A percentile compares a stretch with the other conserved stretches of the same genome.
These are phyloP conservation scores for Hydractinia symbiolongicarpus DNA, from an alignment of 30 jellyfish, hydroid and myxozoan genomes.

Conservation along the genomic window DNA sequence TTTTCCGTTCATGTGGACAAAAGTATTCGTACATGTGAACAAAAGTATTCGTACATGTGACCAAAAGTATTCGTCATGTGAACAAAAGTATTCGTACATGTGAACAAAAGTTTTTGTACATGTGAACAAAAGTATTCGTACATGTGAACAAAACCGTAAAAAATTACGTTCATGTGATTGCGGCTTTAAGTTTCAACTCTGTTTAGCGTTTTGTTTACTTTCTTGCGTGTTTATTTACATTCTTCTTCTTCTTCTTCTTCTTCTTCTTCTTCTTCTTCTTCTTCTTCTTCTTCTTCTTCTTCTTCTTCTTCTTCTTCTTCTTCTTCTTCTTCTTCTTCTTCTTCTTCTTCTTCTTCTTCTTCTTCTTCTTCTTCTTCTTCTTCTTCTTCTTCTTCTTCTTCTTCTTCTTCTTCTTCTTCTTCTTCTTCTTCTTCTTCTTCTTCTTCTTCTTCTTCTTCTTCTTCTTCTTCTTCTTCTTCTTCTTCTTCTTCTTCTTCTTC, in stretches of 20 bases:
- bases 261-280: not conserved
- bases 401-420: constrained; percentile 6
- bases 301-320: constrained; percentile 7
- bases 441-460: constrained; percentile 8
- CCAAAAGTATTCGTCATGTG: too few relatives aligned
- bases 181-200: too few relatives aligned
- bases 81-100: too few relatives aligned
- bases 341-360: constrained; percentile 6
- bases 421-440: constrained; percentile 6
- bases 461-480: constrained; percentile 9
- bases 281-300: constrained; percentile 14
- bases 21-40: too few relatives aligned
- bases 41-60: too few relatives aligned
- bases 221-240: too few relatives aligned
- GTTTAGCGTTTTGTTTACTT: too few relatives aligned
- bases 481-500: constrained; percentile 9
- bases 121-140: too few relatives aligned
- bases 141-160: too few relatives aligned
- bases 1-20: too few relatives aligned
- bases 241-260: not conserved
- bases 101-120: too few relatives aligned
- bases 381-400: constrained; percentile 11
- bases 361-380: constrained; percentile 7
- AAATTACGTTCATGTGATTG: too few relatives aligned
- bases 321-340: constrained; percentile 10